Percentiles rank a stretch among this genome's conserved stretches.
These are phyloP conservation scores for Tetrax tetrax DNA, from an alignment of 2,113 vertebrate species.

Conservation along the genomic window DNA sequence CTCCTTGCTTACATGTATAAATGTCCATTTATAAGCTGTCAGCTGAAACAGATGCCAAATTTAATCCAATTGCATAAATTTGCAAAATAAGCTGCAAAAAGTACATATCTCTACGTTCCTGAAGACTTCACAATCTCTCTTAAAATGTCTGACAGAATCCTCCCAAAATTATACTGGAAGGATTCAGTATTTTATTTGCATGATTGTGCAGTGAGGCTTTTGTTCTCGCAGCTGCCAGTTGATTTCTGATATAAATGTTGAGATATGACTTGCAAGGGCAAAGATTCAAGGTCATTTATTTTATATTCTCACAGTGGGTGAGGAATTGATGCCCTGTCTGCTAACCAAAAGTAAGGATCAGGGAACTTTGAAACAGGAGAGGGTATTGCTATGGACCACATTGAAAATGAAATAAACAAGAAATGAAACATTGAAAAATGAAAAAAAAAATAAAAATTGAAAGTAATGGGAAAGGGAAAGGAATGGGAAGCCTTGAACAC, in stretches of 20 bases:
- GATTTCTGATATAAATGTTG: neutral
- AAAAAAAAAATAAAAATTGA: neutral
- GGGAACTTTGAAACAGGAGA: neutral
- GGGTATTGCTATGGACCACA: neutral
- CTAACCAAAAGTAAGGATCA: neutral
- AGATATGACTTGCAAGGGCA: slow-evolving; percentile 6
- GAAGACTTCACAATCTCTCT: slow-evolving; percentile 24
- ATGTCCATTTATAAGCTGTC: slow-evolving; percentile 7
- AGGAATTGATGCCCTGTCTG: neutral
- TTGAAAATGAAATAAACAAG: neutral
- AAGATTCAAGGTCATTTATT: slow-evolving; percentile 39
- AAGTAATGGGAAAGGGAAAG: neutral
- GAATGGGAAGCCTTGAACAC: neutral
- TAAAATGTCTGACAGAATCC: neutral
- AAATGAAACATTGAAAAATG: neutral
- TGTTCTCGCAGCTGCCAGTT: neutral
- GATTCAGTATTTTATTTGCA: neutral
- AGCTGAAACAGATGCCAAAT: slow-evolving; percentile 62
- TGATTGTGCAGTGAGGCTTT: neutral
- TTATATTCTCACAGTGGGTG: slow-evolving; percentile 29
- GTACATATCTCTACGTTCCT: slow-evolving; percentile 9
- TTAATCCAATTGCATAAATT: slow-evolving; percentile 59
- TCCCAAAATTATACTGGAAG: neutral
- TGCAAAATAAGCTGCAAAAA: slow-evolving; percentile 52
- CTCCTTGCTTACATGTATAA: neutral